Conservation (phyloP, 1,140 invertebrate species). For the Andrena cerasifolii region DNA sequence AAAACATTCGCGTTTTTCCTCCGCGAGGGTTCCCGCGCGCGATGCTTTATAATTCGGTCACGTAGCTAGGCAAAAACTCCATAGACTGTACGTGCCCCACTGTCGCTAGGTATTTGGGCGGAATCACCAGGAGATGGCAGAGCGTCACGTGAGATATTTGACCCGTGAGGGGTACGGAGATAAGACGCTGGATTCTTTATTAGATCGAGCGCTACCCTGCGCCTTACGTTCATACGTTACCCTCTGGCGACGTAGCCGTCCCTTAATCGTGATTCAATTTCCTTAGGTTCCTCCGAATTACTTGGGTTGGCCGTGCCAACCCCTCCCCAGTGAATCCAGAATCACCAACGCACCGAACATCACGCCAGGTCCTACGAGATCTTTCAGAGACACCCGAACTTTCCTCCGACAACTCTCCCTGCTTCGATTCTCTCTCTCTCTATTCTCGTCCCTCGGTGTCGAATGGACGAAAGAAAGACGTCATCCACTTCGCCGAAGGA, state of each 20-base stretch:
- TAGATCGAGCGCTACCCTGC: not conserved
- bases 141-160: conserved; percentile 26
- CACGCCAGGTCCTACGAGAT: too few relatives aligned
- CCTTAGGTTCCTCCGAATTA: not conserved
- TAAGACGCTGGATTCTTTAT: conserved; percentile 37
- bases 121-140: conserved; percentile 7
- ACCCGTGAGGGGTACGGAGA: conserved; percentile 9
- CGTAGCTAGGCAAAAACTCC: conserved; percentile 39
- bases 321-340: not conserved
- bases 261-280: conserved; percentile 17
- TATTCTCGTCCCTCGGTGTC: not conserved
- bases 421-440: not conserved
- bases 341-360: not conserved
- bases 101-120: conserved; percentile 29
- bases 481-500: not conserved
- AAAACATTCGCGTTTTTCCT: conserved; percentile 16
- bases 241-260: too few relatives aligned
- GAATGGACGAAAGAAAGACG: not conserved
- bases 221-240: not conserved
- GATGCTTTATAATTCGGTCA: conserved; percentile 43
- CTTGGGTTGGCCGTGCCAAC: not conserved
- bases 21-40: too few relatives aligned
- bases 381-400: not conserved
- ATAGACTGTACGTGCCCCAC: conserved; percentile 16
- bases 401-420: not conserved